phyloP scores from a whole-genome alignment of 2,113 vertebrate genomes.

The Channa argus region DNA sequence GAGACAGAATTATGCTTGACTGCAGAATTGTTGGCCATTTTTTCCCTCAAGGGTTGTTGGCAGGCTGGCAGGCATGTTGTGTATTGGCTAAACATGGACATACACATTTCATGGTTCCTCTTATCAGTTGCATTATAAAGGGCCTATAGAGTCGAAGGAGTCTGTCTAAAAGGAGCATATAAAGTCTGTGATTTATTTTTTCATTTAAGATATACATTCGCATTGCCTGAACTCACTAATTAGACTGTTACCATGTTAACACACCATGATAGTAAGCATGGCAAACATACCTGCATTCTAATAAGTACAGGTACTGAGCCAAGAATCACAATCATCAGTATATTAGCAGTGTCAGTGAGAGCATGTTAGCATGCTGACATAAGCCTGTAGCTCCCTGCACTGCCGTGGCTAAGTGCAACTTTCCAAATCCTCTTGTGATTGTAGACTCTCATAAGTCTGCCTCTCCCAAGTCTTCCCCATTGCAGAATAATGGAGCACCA shows the following conservation, averaged over 20 bases:
- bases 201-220: neutral
- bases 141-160: neutral
- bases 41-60: neutral
- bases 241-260: neutral
- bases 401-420: neutral
- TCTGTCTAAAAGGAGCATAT: neutral
- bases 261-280: no score
- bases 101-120: neutral
- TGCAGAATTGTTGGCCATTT: slow-evolving; percentile 13
- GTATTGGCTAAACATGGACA: neutral
- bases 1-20: neutral
- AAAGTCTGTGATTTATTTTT: no score
- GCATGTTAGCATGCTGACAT: neutral
- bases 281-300: no score
- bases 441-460: no score
- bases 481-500: neutral
- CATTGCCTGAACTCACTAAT: neutral
- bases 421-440: neutral
- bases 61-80: neutral
- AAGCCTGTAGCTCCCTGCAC: no score
- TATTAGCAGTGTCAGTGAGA: neutral
- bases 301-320: no score
- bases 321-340: neutral
- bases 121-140: neutral
- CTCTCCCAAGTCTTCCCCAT: neutral